Base-by-base conservation (phyloP, 2,113 vertebrate species). In the Smithornis capensis region DNA sequence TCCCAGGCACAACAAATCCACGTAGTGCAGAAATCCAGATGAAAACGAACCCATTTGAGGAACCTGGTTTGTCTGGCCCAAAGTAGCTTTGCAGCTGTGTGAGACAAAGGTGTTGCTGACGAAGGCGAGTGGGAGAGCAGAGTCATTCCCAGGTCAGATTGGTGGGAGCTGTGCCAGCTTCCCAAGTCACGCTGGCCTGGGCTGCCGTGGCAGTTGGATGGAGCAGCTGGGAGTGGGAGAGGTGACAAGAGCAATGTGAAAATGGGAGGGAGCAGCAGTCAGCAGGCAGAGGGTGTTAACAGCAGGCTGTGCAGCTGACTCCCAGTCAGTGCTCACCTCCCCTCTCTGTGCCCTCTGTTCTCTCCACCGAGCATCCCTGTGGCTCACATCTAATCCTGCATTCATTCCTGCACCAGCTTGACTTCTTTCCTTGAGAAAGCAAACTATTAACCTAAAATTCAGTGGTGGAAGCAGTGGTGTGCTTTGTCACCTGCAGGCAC, bases 211-310 rank as follows among this genome's bases (percentile, higher is more conserved):
- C 37, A 11, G n/a, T 37, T 35, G 37, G 67, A 6, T 55, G 95
- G 76, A 95, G 91, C 87, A 92, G 65, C 87, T 95, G 80, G 52
- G 19, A 60, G 83, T 92, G 91, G 91, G 87, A 96, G 93, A 91
- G 37, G 78, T 87, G 91, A 42, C 53, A 57, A 89, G 82, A 94
- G 71, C 33, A 1, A 52, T 2, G 33, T 67, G 87, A 23, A 64
- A 38, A 59, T 74, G 74, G 80, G 25, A 47, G 10, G 9, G 84
- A 93, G 93, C 80, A 84, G 91, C 87, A 77, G 74, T 38, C 68
- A 24, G 8, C 69, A 95, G 67, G 89, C 37, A 81, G 81, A 90
- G 89, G n/a, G 67, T 89, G 87, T 68, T 79, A 56, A 56, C 89
- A 87, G 92, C 87, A 87, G 77, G 7, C 83, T 89, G 69, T 76